These are phyloP conservation scores for Campoletis sonorensis DNA, from an alignment of 1,140 invertebrate species.

Conservation along the genomic window DNA sequence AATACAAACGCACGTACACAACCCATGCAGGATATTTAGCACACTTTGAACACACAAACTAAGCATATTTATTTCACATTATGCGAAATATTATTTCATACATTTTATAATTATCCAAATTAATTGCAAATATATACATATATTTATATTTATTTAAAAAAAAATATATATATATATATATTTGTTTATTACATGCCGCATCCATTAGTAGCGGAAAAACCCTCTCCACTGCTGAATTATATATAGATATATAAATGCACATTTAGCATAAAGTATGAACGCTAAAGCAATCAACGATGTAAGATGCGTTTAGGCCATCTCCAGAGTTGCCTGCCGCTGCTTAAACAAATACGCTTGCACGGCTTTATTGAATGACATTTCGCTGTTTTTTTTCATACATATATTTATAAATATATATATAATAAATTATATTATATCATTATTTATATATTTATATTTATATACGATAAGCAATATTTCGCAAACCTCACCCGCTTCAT, in stretches of 20 bases:
- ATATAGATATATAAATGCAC: slow-evolving; percentile 56
- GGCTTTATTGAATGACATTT: slow-evolving; percentile 18
- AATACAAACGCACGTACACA: slow-evolving; percentile 5
- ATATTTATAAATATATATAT: no score
- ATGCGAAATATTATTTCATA: slow-evolving; percentile 1
- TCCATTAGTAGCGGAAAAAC: slow-evolving; percentile 39
- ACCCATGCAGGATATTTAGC: slow-evolving; percentile 4
- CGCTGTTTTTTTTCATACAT: slow-evolving; percentile 17
- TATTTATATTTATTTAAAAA: no score
- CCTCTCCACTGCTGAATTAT: slow-evolving; percentile 48
- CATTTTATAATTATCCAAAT: not conserved
- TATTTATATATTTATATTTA: not conserved
- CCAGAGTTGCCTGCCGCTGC: slow-evolving; percentile 75
- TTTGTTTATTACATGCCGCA: slow-evolving; percentile 15
- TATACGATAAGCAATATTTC: not conserved
- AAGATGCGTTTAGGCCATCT: slow-evolving; percentile 75
- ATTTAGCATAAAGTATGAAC: slow-evolving; percentile 61
- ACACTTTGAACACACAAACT: not conserved
- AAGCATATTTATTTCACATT: not conserved
- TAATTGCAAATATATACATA: slow-evolving; percentile 19
- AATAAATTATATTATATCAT: no score
- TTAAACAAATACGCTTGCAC: slow-evolving; percentile 37
- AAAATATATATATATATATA: no score
- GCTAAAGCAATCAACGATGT: slow-evolving; percentile 68
- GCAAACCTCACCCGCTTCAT: not conserved